phyloP scores from a whole-genome alignment of 2,888 invertebrate species.

The Sphaerophoria taeniata region DNA sequence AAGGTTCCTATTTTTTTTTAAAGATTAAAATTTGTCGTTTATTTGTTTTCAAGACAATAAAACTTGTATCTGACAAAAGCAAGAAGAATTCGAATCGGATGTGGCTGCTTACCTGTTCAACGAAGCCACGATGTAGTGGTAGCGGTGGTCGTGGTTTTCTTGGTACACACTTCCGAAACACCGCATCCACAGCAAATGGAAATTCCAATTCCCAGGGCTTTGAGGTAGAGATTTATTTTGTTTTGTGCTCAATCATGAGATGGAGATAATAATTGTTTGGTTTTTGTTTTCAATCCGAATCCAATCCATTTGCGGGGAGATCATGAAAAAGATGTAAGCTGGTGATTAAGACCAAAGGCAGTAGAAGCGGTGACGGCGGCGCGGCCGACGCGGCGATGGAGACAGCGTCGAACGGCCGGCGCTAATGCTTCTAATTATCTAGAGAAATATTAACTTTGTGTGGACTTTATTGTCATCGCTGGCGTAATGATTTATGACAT shows the following conservation, averaged over 20 bases:
- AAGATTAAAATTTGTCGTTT: background rate
- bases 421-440: slow-evolving; percentile 12
- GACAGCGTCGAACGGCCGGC: background rate
- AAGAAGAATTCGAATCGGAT: slow-evolving; percentile 23
- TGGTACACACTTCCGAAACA: slow-evolving; percentile 4
- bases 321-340: background rate
- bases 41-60: background rate
- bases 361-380: background rate
- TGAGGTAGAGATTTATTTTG: slow-evolving; percentile 8
- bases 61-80: slow-evolving; percentile 38
- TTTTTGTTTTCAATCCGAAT: slow-evolving; percentile 1
- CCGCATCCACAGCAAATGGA: slow-evolving; percentile 4
- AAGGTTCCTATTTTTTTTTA: background rate
- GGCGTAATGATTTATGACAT: slow-evolving; percentile 14
- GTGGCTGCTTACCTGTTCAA: slow-evolving; percentile 17
- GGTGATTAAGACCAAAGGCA: slow-evolving; percentile 1
- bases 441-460: slow-evolving; percentile 16
- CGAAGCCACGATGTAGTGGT: background rate
- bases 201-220: slow-evolving; percentile 36
- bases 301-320: background rate
- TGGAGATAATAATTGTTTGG: background rate
- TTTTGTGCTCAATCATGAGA: background rate
- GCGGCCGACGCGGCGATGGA: background rate
- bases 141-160: background rate
- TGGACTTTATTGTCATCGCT: slow-evolving; percentile 11